A percentile compares a stretch with the other conserved stretches of the same genome.
These are phyloP conservation scores for Eulemur rufifrons DNA, from an alignment of 2,113 vertebrate genomes.

Conservation along the genomic window DNA sequence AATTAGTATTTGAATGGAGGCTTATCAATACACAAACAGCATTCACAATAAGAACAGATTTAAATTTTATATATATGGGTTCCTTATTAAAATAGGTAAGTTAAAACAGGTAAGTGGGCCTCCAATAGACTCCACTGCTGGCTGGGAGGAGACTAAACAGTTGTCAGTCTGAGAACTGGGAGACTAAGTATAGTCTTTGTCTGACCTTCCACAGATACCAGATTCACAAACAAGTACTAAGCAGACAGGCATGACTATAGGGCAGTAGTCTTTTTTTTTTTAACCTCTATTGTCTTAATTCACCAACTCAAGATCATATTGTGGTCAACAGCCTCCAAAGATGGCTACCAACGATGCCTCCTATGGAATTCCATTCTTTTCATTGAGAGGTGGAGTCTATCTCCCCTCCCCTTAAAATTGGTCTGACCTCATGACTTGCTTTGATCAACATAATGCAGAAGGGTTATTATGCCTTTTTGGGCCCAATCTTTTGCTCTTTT, in stretches of 20 bases:
- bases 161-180: background rate
- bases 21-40: background rate
- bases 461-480: background rate
- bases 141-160: background rate
- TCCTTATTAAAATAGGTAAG: background rate
- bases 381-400: background rate
- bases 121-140: background rate
- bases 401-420: background rate
- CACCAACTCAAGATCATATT: background rate
- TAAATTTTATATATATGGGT: background rate
- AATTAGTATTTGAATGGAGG: constrained; percentile 33
- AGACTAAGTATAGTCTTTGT: background rate
- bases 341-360: background rate
- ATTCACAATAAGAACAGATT: background rate
- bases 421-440: background rate
- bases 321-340: background rate
- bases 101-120: background rate
- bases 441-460: background rate
- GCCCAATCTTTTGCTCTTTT: background rate
- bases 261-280: background rate
- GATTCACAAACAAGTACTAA: background rate
- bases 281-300: background rate
- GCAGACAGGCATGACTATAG: background rate
- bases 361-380: background rate
- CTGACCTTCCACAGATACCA: background rate